Conservation (phyloP, 2,888 invertebrate genomes). For the Leistus spinibarbis region DNA sequence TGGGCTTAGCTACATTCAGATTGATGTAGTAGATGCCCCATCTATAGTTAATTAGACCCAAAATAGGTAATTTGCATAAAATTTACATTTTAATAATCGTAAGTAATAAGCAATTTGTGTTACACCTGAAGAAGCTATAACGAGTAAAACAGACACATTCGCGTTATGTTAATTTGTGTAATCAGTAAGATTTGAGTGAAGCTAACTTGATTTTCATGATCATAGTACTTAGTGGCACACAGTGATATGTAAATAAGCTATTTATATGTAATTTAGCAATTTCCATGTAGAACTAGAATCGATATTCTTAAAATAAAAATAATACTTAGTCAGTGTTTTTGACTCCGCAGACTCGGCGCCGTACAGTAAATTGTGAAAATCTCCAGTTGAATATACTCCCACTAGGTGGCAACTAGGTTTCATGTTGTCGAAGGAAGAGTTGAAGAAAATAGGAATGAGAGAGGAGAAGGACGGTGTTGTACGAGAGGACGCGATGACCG, state of each 20-base stretch:
- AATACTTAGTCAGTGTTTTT: not conserved
- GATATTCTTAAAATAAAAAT: not conserved
- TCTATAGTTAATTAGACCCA: no score
- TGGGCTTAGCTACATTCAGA: no score
- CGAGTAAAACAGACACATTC: no score
- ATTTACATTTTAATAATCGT: not conserved
- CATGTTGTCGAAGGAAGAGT: not conserved
- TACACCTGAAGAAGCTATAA: not conserved
- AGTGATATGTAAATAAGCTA: no score
- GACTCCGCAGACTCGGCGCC: not conserved
- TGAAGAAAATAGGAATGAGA: not conserved
- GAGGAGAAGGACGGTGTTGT: not conserved
- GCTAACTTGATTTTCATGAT: no score
- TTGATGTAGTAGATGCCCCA: no score
- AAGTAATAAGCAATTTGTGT: no score
- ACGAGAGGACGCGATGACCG: slow-evolving; percentile 5
- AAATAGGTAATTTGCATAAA: not conserved
- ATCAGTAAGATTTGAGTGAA: no score
- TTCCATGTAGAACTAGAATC: not conserved
- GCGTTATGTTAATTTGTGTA: no score
- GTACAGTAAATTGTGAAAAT: no score
- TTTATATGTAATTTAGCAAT: no score
- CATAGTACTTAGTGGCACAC: no score
- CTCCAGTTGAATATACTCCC: not conserved
- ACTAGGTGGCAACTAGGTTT: not conserved